These are phyloP conservation scores for Crioceris asparagi DNA, from an alignment of 2,888 invertebrate species.

Conservation along the genomic window DNA sequence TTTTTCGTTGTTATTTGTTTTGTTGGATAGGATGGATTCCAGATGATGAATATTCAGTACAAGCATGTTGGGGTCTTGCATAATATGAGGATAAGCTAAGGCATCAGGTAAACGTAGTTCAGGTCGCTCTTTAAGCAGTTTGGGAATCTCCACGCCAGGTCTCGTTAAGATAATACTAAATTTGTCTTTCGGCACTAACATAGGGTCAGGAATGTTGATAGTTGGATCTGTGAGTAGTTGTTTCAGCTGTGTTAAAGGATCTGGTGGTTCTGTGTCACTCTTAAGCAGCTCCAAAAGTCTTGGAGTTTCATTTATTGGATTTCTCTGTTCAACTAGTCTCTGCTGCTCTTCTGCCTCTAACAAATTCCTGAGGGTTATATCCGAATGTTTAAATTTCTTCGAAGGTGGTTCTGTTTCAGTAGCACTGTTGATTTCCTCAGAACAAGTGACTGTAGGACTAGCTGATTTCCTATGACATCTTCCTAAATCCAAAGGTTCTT, in stretches of 20 bases:
- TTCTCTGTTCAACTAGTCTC: conserved; percentile 10
- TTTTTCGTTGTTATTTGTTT: conserved; percentile 20
- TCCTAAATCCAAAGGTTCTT: conserved; percentile 59
- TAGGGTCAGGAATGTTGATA: conserved; percentile 68
- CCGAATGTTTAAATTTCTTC: conserved; percentile 41
- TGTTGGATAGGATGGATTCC: conserved; percentile 48
- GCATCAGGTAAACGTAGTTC: conserved; percentile 66
- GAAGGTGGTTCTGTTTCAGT: conserved; percentile 35
- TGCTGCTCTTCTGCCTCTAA: conserved; percentile 38
- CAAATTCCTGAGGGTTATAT: conserved; percentile 41
- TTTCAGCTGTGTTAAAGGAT: conserved; percentile 47
- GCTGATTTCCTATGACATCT: conserved; percentile 51
- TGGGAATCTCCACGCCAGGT: conserved; percentile 68
- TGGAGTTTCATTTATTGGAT: conserved; percentile 28
- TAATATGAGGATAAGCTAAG: conserved; percentile 56
- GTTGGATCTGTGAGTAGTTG: conserved; percentile 60
- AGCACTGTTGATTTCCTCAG: conserved; percentile 56
- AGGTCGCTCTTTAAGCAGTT: conserved; percentile 57
- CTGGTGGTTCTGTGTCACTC: conserved; percentile 42
- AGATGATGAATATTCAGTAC: conserved; percentile 67
- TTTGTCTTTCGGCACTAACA: conserved; percentile 67
- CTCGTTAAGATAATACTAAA: conserved; percentile 58
- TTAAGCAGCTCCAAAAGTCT: conserved; percentile 39
- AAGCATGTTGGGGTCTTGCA: conserved; percentile 67
- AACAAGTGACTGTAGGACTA: conserved; percentile 64